Percentiles rank a stretch among this genome's conserved stretches.
Conservation (phyloP, 2,113 vertebrate species). For the Apteryx mantelli region DNA sequence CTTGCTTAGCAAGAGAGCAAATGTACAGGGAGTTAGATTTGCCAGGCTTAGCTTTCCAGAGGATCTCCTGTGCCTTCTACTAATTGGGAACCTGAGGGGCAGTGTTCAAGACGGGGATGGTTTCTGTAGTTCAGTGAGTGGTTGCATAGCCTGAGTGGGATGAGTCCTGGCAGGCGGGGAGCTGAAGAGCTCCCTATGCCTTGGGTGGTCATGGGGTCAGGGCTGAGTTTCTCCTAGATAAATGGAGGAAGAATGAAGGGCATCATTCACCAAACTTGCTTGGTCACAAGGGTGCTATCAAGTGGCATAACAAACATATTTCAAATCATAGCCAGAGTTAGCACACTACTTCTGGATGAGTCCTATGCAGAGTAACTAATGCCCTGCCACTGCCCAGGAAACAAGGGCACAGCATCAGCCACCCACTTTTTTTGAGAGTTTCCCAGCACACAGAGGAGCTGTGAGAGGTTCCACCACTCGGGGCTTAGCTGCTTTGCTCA, state of each 20-base stretch:
- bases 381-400: not conserved
- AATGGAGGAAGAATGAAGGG: not conserved
- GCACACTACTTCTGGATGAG: not conserved
- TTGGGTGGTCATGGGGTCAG: not conserved
- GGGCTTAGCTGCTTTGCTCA: not conserved
- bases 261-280: not conserved
- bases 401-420: fast-evolving
- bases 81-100: fast-evolving
- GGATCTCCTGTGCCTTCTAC: not conserved
- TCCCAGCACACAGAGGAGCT: fast-evolving
- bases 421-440: no score
- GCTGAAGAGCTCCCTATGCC: not conserved
- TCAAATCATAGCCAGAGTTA: no score
- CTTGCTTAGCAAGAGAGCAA: not conserved
- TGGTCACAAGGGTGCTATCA: not conserved
- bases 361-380: not conserved
- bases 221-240: not conserved
- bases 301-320: not conserved
- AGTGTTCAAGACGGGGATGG: no score
- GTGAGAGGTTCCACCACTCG: not conserved
- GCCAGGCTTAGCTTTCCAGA: not conserved
- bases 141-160: not conserved
- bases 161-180: not conserved
- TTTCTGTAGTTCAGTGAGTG: not conserved
- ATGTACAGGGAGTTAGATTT: not conserved